Evolutionary conservation across 2,797 vertebrate species (phyloP).

Genomic region (Urosaurus nigricauda): DNA sequence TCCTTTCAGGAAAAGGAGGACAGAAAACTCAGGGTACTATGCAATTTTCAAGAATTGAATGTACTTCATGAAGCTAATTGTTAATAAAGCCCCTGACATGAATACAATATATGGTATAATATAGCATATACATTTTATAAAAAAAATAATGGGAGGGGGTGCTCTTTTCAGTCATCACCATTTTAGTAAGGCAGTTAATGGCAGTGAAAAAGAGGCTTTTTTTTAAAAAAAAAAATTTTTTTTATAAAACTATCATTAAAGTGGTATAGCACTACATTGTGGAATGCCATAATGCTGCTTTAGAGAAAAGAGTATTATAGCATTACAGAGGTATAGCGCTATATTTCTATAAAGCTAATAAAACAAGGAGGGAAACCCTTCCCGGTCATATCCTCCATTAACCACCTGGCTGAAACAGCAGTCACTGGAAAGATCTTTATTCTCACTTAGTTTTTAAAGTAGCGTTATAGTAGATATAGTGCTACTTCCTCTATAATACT

Average conservation of each 20-base stretch:
- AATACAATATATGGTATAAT: neutral
- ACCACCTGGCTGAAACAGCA: neutral
- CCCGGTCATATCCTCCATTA: neutral
- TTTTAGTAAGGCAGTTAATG: neutral
- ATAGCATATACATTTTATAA: neutral
- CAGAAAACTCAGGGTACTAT: too few relatives aligned
- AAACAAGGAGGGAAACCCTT: neutral
- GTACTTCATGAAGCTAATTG: neutral
- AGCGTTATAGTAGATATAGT: neutral
- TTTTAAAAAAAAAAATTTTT: neutral
- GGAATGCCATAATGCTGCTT: neutral
- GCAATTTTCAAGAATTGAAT: neutral
- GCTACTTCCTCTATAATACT: neutral
- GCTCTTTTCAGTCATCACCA: neutral
- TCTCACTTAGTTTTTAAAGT: neutral
- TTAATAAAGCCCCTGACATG: neutral
- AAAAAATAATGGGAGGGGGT: neutral
- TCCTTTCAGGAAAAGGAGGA: neutral
- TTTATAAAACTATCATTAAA: neutral
- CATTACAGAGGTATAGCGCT: neutral
- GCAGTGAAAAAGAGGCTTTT: neutral
- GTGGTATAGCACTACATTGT: neutral
- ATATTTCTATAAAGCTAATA: neutral
- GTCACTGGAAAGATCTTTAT: neutral
- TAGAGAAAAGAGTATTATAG: neutral